These are phyloP conservation scores for Eurois occulta DNA, from an alignment of 2,888 invertebrate species.

Conservation along the genomic window DNA sequence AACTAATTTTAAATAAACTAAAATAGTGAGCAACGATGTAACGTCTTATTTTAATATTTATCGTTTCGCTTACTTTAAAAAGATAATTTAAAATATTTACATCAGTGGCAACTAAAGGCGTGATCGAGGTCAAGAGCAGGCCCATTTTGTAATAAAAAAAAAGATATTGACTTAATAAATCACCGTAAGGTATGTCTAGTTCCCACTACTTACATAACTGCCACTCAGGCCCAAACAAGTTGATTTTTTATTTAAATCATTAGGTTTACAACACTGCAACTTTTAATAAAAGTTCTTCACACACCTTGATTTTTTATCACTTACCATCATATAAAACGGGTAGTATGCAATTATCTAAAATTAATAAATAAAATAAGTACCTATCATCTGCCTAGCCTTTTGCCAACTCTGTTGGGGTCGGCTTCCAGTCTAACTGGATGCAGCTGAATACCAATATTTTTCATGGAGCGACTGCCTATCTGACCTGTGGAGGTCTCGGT, in stretches of 20 bases:
- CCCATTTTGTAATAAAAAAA: too few relatives aligned
- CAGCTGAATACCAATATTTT: too few relatives aligned
- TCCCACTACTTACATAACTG: too few relatives aligned
- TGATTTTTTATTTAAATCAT: neutral
- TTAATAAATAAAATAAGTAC: neutral
- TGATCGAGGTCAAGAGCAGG: too few relatives aligned
- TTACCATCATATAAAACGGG: neutral
- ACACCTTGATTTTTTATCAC: neutral
- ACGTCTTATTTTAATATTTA: constrained; percentile 3
- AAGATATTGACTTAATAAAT: neutral
- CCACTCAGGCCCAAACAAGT: neutral
- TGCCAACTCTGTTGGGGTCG: too few relatives aligned
- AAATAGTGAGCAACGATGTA: constrained; percentile 1
- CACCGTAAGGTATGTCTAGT: neutral
- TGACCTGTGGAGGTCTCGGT: too few relatives aligned
- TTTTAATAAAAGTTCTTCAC: neutral
- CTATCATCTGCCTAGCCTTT: too few relatives aligned
- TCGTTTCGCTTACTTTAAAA: neutral
- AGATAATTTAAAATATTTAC: neutral
- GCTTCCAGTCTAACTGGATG: too few relatives aligned
- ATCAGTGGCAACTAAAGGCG: neutral
- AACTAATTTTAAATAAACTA: constrained; percentile 35
- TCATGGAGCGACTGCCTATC: too few relatives aligned
- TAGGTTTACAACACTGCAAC: neutral
- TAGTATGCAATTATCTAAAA: neutral